Evolutionary conservation across 1,140 invertebrate genomes (phyloP), one percentile per base, ranked within the genome.

Genomic region (Platyura marginata): DNA sequence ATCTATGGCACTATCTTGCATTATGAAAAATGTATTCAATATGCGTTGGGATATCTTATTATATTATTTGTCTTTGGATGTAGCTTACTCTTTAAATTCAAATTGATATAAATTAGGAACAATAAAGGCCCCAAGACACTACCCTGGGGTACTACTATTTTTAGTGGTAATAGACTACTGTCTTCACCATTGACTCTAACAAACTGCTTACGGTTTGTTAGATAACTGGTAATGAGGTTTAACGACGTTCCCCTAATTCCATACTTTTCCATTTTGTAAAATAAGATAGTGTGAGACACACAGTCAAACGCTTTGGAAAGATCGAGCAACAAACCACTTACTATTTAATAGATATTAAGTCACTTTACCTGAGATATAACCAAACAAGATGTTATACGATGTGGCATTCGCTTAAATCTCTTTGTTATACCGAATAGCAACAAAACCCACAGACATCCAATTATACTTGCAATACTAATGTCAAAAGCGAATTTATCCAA

Each of bases 401-500:
- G 89, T 13, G 88, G 88, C 52, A 90, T 68, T 46, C 75, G 72
- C 46, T 71, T 77, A 50, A 79, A 81, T 47, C 80, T 80, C 51
- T 79, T 79, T 1, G 78, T 81, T 3, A 77, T 59, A n/a, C 77
- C 59, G 50, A 93, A 80, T 9, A 90, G 71, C 2, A 77, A 58
- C 1, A 91, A 45, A 21, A 92, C 69, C 83, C 86, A 91, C 10
- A 81, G 55, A 47, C 75, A 78, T 43, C 79, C 79, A 11, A 83
- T 57, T 2, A 80, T 59, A 9, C 84, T 78, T 3, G 82, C 66
- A 23, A 89, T 75, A 47, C 84, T 86, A 16, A 89, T 68, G 55
- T 91, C 85, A 46, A 89, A 79, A 2, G 82, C 77, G 51, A 88
- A 91, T 15, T 65, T 60, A 54, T 79, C 73, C n/a, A 93, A 56